A percentile compares a stretch with the other conserved stretches of the same genome.
Conservation (phyloP, 2,888 invertebrate species). For the Ochropacha duplaris region DNA sequence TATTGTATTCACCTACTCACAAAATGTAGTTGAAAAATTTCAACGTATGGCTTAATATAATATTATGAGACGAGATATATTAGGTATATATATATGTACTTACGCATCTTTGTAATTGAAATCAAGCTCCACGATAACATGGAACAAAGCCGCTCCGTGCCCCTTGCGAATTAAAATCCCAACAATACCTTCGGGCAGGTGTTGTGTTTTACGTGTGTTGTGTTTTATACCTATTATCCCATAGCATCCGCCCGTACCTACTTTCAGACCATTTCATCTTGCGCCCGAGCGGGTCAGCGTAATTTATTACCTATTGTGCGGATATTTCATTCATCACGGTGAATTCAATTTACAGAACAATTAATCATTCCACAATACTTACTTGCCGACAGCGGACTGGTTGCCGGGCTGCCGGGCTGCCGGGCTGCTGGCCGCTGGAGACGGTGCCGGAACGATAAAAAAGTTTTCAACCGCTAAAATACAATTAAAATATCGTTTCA, state of each 20-base stretch:
- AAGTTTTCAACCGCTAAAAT: constrained; percentile 48
- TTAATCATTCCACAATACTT: constrained; percentile 82
- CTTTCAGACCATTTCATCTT: constrained; percentile 78
- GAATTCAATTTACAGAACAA: constrained; percentile 82
- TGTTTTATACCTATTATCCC: constrained; percentile 70
- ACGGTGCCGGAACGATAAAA: constrained; percentile 45
- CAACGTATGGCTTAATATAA: no score
- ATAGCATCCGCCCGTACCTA: constrained; percentile 67
- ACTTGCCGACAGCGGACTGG: constrained; percentile 75
- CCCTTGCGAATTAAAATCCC: constrained; percentile 55
- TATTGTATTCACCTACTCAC: neutral
- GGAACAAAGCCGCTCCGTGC: constrained; percentile 42
- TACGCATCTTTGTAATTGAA: neutral
- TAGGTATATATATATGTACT: no score
- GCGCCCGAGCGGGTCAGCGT: constrained; percentile 77
- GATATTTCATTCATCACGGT: constrained; percentile 83
- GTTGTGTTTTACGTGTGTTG: constrained; percentile 71
- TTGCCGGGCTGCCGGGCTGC: constrained; percentile 47
- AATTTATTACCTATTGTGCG: constrained; percentile 83
- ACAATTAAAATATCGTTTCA: constrained; percentile 39
- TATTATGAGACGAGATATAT: neutral
- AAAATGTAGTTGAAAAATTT: no score
- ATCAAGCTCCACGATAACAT: constrained; percentile 1
- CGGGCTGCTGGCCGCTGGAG: constrained; percentile 47
- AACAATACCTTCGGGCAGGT: constrained; percentile 64